Base-by-base conservation (phyloP, 2,888 invertebrate species). In the Lasioglossum morio region DNA sequence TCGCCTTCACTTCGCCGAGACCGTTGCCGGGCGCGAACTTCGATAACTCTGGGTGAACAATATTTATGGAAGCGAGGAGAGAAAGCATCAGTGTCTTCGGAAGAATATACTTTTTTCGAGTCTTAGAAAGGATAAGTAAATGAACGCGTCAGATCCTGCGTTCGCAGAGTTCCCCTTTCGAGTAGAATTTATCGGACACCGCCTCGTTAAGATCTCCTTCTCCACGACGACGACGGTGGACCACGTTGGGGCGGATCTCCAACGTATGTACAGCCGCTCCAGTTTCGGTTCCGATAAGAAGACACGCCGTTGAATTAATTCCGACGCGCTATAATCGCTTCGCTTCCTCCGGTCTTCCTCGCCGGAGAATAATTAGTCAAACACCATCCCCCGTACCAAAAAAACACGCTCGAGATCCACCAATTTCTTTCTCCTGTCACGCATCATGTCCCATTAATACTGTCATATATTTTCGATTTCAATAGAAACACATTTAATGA, bases 191-290 rank as follows among this genome's bases (percentile, higher is more conserved):
- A 90, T 90, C 83, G 85, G 37, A 75, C 76, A 66, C 70, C 70
- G 79, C 81, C 88, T 78, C 74, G 82, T 84, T 83, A 77, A 83
- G 77, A 84, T 72, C 82, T 84, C 77, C 83, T 85, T 78, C 83
- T 83, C 69, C 73, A 66, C 77, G 77, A 77, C 84, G 75, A 66
- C 77, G 77, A 77, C 85, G 81, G 72, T 87, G 90, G 85, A 90
- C 88, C 87, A 90, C 82, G 82, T 87, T 84, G 77, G 88, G 89
- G 89, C 90, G 90, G 90, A 77, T 70, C 90, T 85, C 72, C 79
- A 43, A 40, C 83, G 79, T 79, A 84, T 70, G 86, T 81, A 81
- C 85, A 60, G 77, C 60, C 76, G 80, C 84, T 76, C 81, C 81
- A 77, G 81, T 83, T 84, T 75, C 81, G 77, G 72, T 77, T 72